Conservation (phyloP, 2,113 vertebrate genomes). For the Phalacrocorax carbo region DNA sequence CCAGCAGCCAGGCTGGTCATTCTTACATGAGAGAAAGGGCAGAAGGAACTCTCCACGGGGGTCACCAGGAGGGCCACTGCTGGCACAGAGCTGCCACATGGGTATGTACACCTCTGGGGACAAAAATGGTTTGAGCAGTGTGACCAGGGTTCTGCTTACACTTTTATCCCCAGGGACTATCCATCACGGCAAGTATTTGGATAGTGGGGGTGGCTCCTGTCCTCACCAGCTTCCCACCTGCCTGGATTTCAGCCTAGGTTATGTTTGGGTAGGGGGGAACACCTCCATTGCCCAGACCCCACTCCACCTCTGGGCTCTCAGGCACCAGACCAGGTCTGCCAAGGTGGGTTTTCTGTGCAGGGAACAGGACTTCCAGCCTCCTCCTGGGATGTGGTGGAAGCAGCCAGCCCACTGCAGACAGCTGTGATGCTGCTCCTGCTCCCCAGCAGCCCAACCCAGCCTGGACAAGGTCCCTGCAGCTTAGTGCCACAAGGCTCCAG, state of each 20-base stretch:
- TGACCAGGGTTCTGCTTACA: neutral
- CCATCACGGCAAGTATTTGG: rapidly evolving
- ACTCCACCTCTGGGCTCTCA: neutral
- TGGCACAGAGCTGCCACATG: neutral
- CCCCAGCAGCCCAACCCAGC: neutral
- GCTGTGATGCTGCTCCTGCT: neutral
- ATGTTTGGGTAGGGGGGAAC: neutral
- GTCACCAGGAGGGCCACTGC: neutral
- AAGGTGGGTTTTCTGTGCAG: neutral
- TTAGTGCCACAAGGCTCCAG: neutral
- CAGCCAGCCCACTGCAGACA: neutral
- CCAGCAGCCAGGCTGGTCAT: rapidly evolving
- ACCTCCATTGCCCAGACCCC: neutral
- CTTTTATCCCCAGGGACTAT: neutral
- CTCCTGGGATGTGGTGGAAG: neutral
- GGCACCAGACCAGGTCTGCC: neutral
- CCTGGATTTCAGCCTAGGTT: neutral
- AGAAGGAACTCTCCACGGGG: neutral
- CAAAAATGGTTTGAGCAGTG: rapidly evolving
- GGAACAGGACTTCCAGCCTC: neutral
- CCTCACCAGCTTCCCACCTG: neutral
- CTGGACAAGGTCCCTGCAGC: neutral
- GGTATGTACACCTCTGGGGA: neutral
- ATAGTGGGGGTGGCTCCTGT: neutral
- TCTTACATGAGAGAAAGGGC: neutral